Percentiles rank a stretch among this genome's conserved stretches.
phyloP scores from a whole-genome alignment of 2,113 vertebrate genomes.

The Pluvianellus socialis region DNA sequence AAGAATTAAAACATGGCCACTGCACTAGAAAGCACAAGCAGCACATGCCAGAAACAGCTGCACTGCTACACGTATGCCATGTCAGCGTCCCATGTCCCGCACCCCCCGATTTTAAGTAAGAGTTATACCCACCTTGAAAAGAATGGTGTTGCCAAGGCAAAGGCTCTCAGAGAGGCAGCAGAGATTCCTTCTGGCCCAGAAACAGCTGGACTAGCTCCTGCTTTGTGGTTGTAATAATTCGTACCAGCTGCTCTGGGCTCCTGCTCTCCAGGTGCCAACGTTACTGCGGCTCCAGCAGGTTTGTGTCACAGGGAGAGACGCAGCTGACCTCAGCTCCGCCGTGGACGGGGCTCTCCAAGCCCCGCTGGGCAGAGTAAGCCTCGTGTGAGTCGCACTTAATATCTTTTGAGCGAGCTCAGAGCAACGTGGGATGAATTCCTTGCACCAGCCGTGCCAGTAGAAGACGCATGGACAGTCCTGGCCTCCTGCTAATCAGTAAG shows the following conservation, averaged over 20 bases:
- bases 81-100: accelerated
- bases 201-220: not conserved
- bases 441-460: too few species aligned
- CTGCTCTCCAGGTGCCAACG: not conserved
- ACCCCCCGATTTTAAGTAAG: not conserved
- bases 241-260: not conserved
- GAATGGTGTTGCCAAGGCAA: accelerated
- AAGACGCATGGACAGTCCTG: not conserved
- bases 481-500: not conserved
- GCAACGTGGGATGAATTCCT: not conserved
- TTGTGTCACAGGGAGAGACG: not conserved
- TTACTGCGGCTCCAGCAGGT: not conserved
- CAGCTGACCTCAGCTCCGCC: not conserved
- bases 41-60: not conserved
- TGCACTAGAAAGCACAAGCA: not conserved
- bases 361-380: not conserved
- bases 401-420: not conserved
- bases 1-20: not conserved
- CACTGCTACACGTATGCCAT: accelerated
- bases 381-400: accelerated
- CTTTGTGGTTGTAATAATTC: not conserved
- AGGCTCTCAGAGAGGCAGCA: not conserved
- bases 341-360: not conserved
- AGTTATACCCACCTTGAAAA: not conserved
- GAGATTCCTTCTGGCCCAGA: not conserved